Conservation (phyloP, 2,888 invertebrate species). For the Protodeltote pygarga region DNA sequence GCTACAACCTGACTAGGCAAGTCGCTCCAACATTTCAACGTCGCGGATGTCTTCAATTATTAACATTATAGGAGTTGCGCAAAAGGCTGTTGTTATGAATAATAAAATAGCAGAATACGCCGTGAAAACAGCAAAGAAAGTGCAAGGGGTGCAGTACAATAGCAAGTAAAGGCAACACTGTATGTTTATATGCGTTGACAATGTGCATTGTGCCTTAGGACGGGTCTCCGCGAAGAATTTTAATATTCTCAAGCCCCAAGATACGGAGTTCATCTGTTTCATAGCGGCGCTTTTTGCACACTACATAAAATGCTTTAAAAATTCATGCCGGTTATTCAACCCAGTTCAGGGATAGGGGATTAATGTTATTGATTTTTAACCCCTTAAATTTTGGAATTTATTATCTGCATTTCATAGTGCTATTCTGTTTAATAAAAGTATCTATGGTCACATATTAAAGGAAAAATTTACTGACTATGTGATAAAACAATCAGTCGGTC, state of each 20-base stretch:
- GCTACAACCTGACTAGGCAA: conserved; percentile 51
- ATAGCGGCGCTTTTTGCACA: conserved; percentile 64
- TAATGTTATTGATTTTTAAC: conserved; percentile 40
- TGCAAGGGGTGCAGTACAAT: conserved; percentile 80
- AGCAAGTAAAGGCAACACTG: conserved; percentile 82
- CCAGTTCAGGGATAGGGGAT: conserved; percentile 46
- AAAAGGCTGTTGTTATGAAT: conserved; percentile 81
- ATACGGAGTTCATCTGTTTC: conserved; percentile 62
- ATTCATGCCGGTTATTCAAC: conserved; percentile 66
- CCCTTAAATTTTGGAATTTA: conserved; percentile 8
- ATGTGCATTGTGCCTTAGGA: conserved; percentile 80
- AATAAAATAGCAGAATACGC: conserved; percentile 80
- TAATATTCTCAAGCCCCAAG: conserved; percentile 63
- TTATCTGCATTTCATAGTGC: conserved; percentile 22
- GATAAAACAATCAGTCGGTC: no score
- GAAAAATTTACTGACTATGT: no score
- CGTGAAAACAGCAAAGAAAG: conserved; percentile 79
- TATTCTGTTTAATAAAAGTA: no score
- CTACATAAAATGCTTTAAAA: conserved; percentile 63
- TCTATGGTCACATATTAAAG: no score
- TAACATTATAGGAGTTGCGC: conserved; percentile 76
- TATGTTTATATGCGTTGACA: conserved; percentile 83
- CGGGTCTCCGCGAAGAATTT: conserved; percentile 51
- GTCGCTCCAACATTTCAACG: conserved; percentile 56
- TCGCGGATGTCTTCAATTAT: conserved; percentile 81